Evolutionary conservation across 2,888 invertebrate species (phyloP).

Genomic region (Agonopterix arenella): DNA sequence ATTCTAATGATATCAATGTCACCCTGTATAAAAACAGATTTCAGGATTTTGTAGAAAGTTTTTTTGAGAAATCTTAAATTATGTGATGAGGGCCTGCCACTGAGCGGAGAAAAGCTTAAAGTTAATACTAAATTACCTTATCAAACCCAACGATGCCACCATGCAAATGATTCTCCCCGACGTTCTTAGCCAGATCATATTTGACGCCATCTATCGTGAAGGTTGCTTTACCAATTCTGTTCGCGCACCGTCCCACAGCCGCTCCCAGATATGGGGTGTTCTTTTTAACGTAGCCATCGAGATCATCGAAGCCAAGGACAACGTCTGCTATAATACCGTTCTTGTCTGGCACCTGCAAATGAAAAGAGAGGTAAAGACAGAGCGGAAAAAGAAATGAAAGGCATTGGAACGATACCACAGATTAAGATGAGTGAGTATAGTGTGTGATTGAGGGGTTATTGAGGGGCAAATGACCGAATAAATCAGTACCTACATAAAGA

Average conservation of each 20-base stretch:
- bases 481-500: too few relatives aligned
- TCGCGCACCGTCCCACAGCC: conserved; percentile 91
- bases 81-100: too few relatives aligned
- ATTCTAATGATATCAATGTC: too few relatives aligned
- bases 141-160: conserved; percentile 92
- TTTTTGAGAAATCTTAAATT: too few relatives aligned
- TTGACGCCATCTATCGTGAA: conserved; percentile 71
- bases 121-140: conserved; percentile 61
- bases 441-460: too few relatives aligned
- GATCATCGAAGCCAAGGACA: conserved; percentile 87
- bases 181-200: conserved; percentile 84
- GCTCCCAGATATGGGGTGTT: conserved; percentile 87
- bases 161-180: conserved; percentile 85
- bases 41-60: too few relatives aligned
- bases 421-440: too few relatives aligned
- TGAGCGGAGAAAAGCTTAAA: too few relatives aligned
- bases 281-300: conserved; percentile 74
- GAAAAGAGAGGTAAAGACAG: neutral
- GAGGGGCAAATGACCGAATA: too few relatives aligned
- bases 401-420: too few relatives aligned
- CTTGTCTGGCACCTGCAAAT: conserved; percentile 80
- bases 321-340: conserved; percentile 84
- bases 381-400: too few relatives aligned
- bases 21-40: too few relatives aligned
- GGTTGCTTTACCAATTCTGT: conserved; percentile 84